These are phyloP conservation scores for Pangasius larnaudii DNA, from an alignment of 2,797 vertebrate genomes.

Conservation along the genomic window DNA sequence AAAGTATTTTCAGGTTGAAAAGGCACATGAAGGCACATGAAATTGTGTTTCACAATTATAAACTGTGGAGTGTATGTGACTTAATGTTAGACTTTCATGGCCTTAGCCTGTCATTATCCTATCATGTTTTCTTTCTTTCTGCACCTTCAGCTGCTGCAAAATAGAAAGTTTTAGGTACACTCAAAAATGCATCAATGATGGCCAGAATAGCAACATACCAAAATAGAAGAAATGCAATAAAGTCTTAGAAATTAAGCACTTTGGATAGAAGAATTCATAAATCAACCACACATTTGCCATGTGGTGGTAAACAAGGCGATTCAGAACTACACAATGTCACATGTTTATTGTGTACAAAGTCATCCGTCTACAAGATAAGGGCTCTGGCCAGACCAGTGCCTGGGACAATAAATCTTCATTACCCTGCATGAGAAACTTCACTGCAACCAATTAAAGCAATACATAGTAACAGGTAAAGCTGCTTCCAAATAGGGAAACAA, in stretches of 20 bases:
- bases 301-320: conserved; percentile 51
- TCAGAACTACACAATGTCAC: conserved; percentile 54
- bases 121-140: neutral
- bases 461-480: conserved; percentile 48
- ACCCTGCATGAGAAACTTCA: conserved; percentile 44
- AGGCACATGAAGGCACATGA: neutral
- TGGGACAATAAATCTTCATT: conserved; percentile 56
- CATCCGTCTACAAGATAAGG: conserved; percentile 56
- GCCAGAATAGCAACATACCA: neutral
- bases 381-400: conserved; percentile 43
- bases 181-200: neutral
- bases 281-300: conserved; percentile 44
- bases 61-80: neutral
- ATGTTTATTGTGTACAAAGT: conserved; percentile 56
- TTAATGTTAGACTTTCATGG: neutral
- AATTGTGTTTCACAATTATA: neutral
- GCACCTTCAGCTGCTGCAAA: neutral
- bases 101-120: neutral
- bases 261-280: conserved; percentile 28
- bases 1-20: neutral
- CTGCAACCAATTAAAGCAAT: conserved; percentile 51
- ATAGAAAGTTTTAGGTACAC: neutral
- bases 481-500: conserved; percentile 34
- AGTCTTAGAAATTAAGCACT: neutral
- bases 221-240: neutral